Evolutionary conservation across 2,888 invertebrate genomes (phyloP).

Genomic region (Notodonta ziczac): DNA sequence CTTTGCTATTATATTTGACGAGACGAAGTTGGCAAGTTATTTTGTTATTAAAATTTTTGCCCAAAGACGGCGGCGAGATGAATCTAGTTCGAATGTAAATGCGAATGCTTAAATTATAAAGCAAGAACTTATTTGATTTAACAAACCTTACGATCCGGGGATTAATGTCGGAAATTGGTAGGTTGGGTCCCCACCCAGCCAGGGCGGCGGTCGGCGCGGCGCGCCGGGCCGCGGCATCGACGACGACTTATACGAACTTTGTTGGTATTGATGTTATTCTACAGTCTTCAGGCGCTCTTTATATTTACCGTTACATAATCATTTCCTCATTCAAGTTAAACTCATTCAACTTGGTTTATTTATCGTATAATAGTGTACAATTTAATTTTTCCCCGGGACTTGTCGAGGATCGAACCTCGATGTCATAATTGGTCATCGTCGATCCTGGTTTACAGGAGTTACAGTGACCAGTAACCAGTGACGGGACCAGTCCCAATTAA

Average conservation of each 20-base stretch:
- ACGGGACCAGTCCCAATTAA: too few species aligned
- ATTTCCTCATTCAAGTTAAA: too few species aligned
- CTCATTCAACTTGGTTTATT: too few species aligned
- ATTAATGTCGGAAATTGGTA: constrained; percentile 73
- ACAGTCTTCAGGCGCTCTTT: neutral
- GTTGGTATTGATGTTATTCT: constrained; percentile 3
- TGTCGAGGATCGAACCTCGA: too few species aligned
- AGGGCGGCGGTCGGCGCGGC: constrained; percentile 32
- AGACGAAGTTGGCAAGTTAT: constrained; percentile 81
- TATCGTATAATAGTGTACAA: too few species aligned
- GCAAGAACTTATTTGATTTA: constrained; percentile 80
- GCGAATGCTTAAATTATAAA: constrained; percentile 78
- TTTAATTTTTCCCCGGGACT: too few species aligned
- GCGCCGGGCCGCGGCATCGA: constrained; percentile 9
- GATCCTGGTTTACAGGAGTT: too few species aligned
- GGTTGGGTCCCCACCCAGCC: constrained; percentile 31
- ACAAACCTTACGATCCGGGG: constrained; percentile 74
- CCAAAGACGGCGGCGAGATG: constrained; percentile 62
- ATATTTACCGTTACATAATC: too few species aligned
- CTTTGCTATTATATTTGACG: constrained; percentile 83
- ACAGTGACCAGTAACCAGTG: too few species aligned
- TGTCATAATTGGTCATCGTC: too few species aligned
- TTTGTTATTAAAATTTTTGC: constrained; percentile 84
- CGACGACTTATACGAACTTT: neutral
- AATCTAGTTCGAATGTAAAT: constrained; percentile 80